These are phyloP conservation scores for Gavia stellata DNA, from an alignment of 2,113 vertebrate genomes.

Conservation along the genomic window DNA sequence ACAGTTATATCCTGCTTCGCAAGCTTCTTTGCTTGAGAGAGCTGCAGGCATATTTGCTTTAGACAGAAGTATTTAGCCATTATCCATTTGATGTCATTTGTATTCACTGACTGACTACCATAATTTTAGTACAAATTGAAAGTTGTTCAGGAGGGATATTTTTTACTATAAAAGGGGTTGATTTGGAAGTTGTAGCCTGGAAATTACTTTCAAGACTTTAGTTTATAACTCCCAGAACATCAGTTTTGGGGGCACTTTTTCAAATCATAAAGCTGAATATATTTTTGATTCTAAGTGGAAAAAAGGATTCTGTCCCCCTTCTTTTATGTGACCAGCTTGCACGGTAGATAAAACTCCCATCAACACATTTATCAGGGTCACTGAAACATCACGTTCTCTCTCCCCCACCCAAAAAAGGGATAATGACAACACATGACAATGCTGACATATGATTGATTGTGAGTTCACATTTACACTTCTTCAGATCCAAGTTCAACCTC, in stretches of 20 bases:
- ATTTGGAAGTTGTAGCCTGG: background rate
- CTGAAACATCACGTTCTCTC: background rate
- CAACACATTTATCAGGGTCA: background rate
- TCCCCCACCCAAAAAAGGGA: background rate
- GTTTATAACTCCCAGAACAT: background rate
- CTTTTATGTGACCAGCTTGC: background rate
- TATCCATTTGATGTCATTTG: background rate
- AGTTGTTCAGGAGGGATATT: background rate
- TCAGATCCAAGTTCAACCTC: background rate
- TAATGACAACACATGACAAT: background rate
- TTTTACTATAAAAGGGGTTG: background rate
- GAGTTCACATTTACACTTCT: background rate
- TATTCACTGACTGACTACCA: background rate
- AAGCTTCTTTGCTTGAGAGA: background rate
- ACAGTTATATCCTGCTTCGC: background rate
- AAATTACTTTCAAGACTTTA: background rate
- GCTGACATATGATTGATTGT: background rate
- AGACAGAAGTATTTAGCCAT: background rate
- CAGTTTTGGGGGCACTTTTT: background rate
- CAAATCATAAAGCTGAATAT: background rate
- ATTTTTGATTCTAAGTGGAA: background rate
- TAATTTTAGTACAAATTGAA: constrained; percentile 1
- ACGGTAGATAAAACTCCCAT: background rate
- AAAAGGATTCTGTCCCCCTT: background rate
- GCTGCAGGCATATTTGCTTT: background rate